Base-by-base conservation (phyloP, 2,888 invertebrate genomes). In the Emmelina monodactyla region DNA sequence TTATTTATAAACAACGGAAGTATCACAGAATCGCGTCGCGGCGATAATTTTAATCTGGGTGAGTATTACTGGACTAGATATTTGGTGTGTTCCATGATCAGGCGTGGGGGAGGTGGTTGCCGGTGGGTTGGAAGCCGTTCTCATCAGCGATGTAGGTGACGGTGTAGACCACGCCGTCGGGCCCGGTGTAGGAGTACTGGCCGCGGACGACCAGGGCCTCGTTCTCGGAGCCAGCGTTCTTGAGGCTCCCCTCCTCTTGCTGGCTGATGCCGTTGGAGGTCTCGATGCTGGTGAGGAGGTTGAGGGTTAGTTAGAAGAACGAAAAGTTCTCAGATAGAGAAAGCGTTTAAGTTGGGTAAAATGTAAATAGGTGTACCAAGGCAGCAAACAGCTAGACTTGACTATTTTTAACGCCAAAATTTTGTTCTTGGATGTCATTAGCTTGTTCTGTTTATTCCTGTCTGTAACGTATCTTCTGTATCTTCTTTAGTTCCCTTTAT, bases 101-200 rank as follows among this genome's bases (percentile, higher is more conserved):
- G 32, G 40, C 11, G 2, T 41, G 13, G 51, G 72, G 70, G 14
- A 75, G 29, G 22, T 71, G 70, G 25, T 55, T 54, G 6, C 52
- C 75, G 16, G 38, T 2, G 48, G 84, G 72, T 43, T 69, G 71
- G 79, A 73, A 85, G 9, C 85, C 85, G 40, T 61, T 52, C 55
- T 82, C 72, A 61, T 82, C 65, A 38, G 85, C 82, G 35, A 62
- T 37, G 70, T 83, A 85, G 29, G 34, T 54, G 31, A 84, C 63
- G 12, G 55, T 42, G 69, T 83, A 82, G 33, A 51, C 37, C 15
- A 65, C 49, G 16, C 82, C 82, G 39, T 83, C 81, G 22, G 58
- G 50, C 3, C 61, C 82, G 37, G 49, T 16, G 70, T 82, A 83
- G 4, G 64, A 52, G 72, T 39, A 83, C 34, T 47, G 43, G 2